Evolutionary conservation across 2,888 invertebrate genomes (phyloP).

Genomic region (Andrena flavipes): DNA sequence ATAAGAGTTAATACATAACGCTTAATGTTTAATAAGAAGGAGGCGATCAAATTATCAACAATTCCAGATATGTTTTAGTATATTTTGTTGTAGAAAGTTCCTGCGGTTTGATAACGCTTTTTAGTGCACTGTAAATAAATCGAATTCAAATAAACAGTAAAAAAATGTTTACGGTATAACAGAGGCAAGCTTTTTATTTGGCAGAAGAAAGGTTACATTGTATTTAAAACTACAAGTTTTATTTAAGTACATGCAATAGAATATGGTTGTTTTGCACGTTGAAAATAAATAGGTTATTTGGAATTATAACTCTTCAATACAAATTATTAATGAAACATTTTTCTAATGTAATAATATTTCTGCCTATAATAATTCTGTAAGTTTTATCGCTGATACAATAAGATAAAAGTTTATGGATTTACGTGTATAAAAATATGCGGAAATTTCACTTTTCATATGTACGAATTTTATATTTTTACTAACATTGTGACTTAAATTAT

Average conservation of each 20-base stretch:
- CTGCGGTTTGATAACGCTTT: constrained; percentile 66
- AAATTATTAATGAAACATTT: constrained; percentile 2
- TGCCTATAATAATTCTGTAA: constrained; percentile 17
- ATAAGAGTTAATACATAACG: constrained; percentile 57
- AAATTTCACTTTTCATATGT: constrained; percentile 26
- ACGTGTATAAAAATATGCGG: neutral
- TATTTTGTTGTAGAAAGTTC: constrained; percentile 71
- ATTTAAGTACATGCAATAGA: neutral
- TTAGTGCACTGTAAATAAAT: constrained; percentile 51
- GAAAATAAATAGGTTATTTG: neutral
- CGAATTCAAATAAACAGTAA: constrained; percentile 34
- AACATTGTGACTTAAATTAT: constrained; percentile 11
- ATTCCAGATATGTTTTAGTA: constrained; percentile 69
- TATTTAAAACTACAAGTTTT: constrained; percentile 27
- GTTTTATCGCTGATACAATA: constrained; percentile 19
- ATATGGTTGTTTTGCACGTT: neutral
- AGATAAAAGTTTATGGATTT: constrained; percentile 1
- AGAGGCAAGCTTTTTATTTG: constrained; percentile 62
- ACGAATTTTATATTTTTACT: constrained; percentile 27
- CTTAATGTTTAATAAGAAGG: constrained; percentile 56
- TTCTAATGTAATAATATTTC: constrained; percentile 16
- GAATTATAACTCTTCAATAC: neutral
- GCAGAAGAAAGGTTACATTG: constrained; percentile 41
- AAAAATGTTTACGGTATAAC: constrained; percentile 62
- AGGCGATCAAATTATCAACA: constrained; percentile 66